Conservation (phyloP, 2,113 vertebrate genomes). For the Thamnophis sirtalis region DNA sequence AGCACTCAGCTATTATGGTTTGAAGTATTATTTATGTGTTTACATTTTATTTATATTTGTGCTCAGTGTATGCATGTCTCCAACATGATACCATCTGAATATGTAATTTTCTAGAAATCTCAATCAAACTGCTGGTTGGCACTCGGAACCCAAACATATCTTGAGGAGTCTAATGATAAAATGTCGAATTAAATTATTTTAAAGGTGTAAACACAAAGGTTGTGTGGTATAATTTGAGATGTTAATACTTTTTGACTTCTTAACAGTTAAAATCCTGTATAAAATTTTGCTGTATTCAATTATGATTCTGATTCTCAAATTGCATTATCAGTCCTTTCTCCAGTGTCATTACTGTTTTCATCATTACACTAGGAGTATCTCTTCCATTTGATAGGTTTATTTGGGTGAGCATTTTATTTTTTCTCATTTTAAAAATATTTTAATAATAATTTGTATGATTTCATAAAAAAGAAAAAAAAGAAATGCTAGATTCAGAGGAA, state of each 20-base stretch:
- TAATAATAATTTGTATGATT: not conserved
- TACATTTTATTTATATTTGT: not conserved
- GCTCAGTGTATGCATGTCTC: not conserved
- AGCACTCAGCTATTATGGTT: not conserved
- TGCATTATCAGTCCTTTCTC: not conserved
- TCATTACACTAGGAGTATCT: not conserved
- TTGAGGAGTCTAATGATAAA: not conserved
- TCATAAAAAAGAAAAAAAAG: not conserved
- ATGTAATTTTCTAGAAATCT: not conserved
- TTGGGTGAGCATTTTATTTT: not conserved
- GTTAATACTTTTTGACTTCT: not conserved
- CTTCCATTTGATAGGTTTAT: not conserved
- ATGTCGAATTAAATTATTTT: not conserved
- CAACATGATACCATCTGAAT: not conserved
- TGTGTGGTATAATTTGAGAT: not conserved
- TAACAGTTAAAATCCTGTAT: not conserved
- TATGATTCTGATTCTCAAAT: not conserved
- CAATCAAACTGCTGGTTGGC: not conserved
- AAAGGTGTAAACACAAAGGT: not conserved
- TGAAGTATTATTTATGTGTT: not conserved
- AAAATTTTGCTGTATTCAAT: not conserved
- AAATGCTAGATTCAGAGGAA: not conserved
- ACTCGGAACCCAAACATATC: not conserved
- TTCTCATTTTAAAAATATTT: not conserved
- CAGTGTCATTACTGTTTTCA: not conserved